Evolutionary conservation across 2,888 invertebrate genomes (phyloP), one percentile per base, ranked within the genome.

Genomic region (Hydrotaea cyrtoneurina): DNA sequence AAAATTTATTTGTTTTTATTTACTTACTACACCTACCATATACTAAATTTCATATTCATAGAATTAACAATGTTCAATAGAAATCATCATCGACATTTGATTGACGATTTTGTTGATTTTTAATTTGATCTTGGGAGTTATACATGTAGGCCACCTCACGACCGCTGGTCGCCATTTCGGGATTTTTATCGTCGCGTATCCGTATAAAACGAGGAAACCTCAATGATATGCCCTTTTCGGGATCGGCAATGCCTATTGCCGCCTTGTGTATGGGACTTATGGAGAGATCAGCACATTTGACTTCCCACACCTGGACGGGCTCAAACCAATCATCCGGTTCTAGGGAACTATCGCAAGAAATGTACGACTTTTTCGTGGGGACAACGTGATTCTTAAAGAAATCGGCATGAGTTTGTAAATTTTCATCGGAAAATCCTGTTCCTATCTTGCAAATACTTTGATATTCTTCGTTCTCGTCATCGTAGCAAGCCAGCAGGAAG

Each of bases 271-370:
- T 95, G 17, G 99, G 99, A 43, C 99, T 99, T 69, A 99, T 94
- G 7, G 99, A 99, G 80, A 99, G 94, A 94, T 99, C 99, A 0
- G 99, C 99, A 92, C 98, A 98, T 91, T 98, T 98, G 78, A 99
- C 95, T 94, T 99, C 99, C 98, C 98, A 98, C 80, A 99, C 98
- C 92, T 96, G 94, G 17, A 95, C 95, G 3, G 98, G 94, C 86
- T 95, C 95, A 91, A 98, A 96, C 98, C 98, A 98, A 89, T 95
- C 96, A 93, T 98, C 98, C 0, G 98, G 96, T 88, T 94, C 93
- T 88, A 96, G 94, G 8, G 94, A 93, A 0, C 92, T 87, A 92
- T 98, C 98, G 91, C 93, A 98, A 66, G 95, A 94, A 89, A 97
- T 98, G 90, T 98, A 98, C 0, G 95, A 94, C 90, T 96, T 96